Conservation (phyloP, 2,888 invertebrate species). For the Arrhopalites spinosus region DNA sequence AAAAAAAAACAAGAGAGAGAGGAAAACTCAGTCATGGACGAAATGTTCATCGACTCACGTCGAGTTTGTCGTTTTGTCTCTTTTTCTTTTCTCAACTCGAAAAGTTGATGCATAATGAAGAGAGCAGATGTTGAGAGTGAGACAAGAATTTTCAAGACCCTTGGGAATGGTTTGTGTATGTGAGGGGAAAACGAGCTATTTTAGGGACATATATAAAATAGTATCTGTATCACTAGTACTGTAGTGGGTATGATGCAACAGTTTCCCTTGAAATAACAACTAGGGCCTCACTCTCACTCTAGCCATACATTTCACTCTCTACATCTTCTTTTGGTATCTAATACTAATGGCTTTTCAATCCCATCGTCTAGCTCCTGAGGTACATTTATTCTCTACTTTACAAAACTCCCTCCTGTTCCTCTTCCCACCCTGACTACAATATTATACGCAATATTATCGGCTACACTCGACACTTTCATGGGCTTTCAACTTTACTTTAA, state of each 20-base stretch:
- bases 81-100: background rate
- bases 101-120: constrained; percentile 24
- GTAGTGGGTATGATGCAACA: constrained; percentile 16
- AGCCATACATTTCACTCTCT: no score
- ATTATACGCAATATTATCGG: no score
- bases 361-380: no score
- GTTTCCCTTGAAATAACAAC: constrained; percentile 20
- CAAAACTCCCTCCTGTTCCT: no score
- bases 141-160: constrained; percentile 11
- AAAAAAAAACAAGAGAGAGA: no score
- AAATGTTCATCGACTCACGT: background rate
- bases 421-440: no score
- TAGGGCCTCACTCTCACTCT: background rate
- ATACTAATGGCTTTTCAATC: no score
- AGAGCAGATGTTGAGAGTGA: constrained; percentile 19
- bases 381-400: no score
- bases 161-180: constrained; percentile 17
- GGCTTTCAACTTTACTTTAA: no score
- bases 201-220: constrained; percentile 16
- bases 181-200: constrained; percentile 23
- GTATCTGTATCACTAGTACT: background rate
- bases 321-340: no score
- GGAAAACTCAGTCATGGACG: background rate
- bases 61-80: background rate
- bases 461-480: no score